Conservation (phyloP, 2,888 invertebrate genomes). For the Papilio protenor region DNA sequence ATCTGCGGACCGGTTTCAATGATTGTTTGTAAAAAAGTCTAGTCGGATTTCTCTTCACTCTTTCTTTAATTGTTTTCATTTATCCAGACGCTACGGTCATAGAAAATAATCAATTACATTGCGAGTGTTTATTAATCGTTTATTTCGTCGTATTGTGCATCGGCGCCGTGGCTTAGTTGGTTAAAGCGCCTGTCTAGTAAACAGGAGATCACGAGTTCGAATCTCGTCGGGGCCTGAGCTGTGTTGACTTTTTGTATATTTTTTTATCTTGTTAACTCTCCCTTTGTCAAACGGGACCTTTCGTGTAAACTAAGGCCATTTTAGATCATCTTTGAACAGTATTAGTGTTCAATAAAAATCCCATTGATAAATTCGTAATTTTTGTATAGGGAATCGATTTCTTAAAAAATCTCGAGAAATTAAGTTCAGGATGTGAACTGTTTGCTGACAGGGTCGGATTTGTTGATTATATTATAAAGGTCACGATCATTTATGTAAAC, state of each 20-base stretch:
- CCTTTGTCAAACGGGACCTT: background rate
- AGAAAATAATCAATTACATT: background rate
- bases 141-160: background rate
- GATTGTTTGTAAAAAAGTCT: constrained; percentile 32
- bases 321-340: no score
- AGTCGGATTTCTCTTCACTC: constrained; percentile 33
- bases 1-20: constrained; percentile 30
- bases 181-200: constrained; percentile 64
- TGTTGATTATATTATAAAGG: constrained; percentile 35
- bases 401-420: constrained; percentile 25
- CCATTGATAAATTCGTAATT: background rate
- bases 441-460: constrained; percentile 27
- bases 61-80: constrained; percentile 30
- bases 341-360: no score
- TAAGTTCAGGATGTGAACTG: constrained; percentile 39
- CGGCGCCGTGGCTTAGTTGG: constrained; percentile 81
- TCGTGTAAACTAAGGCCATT: no score
- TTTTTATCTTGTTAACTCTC: background rate
- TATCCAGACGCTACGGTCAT: constrained; percentile 14
- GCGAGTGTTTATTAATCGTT: background rate
- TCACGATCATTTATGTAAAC: constrained; percentile 11
- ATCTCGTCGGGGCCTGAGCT: background rate
- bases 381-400: constrained; percentile 18
- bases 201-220: no score
- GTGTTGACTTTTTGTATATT: background rate